Evolutionary conservation across 2,797 vertebrate species (phyloP).

Genomic region (Leptodactylus fallax): DNA sequence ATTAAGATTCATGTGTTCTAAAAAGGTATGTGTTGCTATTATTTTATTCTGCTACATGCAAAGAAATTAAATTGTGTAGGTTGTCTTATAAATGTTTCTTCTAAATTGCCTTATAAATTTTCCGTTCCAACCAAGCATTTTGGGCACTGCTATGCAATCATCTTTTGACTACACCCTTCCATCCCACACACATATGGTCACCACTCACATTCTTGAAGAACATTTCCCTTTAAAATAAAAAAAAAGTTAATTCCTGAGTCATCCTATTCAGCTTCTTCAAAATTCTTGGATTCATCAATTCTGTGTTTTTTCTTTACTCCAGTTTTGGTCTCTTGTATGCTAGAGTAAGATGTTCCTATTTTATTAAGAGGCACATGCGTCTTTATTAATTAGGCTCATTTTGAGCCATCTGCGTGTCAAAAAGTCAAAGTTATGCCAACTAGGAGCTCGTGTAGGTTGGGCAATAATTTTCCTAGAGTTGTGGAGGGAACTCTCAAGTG

Average conservation of each 20-base stretch:
- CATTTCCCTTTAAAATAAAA: not conserved
- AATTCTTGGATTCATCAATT: no score
- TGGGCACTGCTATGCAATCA: not conserved
- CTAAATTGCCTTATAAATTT: not conserved
- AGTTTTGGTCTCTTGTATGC: no score
- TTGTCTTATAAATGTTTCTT: not conserved
- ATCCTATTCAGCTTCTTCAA: not conserved
- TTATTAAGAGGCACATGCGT: no score
- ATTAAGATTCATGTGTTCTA: no score
- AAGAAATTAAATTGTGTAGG: not conserved
- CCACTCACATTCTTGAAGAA: not conserved
- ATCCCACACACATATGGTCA: slow-evolving; percentile 18
- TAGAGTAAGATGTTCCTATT: no score
- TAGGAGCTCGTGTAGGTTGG: no score
- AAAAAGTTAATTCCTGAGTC: not conserved
- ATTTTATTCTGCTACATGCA: not conserved
- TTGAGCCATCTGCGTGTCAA: no score
- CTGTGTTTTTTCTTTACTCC: no score
- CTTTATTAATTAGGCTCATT: no score
- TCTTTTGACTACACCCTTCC: slow-evolving; percentile 2
- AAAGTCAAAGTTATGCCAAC: no score
- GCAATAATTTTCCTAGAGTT: no score
- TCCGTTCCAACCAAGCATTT: not conserved
- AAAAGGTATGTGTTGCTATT: not conserved
- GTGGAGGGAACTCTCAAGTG: no score